Percentiles rank a stretch among this genome's conserved stretches.
phyloP scores from a whole-genome alignment of 2,797 vertebrate species.

The Harpagifer antarcticus region DNA sequence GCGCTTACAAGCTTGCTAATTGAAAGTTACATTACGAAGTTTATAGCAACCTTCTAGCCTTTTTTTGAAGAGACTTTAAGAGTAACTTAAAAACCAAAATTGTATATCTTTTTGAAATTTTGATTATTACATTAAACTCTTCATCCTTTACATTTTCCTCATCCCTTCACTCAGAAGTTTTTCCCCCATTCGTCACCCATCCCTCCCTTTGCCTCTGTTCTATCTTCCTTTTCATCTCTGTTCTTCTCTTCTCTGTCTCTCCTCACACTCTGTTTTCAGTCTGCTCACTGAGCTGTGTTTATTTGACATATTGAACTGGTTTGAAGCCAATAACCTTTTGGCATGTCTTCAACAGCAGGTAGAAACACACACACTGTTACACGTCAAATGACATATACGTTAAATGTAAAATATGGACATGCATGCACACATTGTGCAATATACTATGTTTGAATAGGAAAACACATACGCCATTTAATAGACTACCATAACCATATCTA shows the following conservation, averaged over 20 bases:
- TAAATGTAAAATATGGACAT: constrained; percentile 15
- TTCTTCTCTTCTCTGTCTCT: constrained; percentile 29
- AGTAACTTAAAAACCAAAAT: neutral
- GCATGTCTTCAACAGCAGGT: constrained; percentile 50
- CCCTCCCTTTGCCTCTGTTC: constrained; percentile 14
- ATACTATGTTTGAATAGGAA: neutral
- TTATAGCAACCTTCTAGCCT: neutral
- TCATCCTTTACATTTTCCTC: neutral
- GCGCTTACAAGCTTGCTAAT: neutral
- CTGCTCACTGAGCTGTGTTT: constrained; percentile 70
- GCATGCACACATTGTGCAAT: constrained; percentile 1
- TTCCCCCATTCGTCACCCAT: too few species aligned
- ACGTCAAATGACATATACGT: constrained; percentile 17
- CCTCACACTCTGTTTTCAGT: constrained; percentile 51
- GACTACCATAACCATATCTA: neutral
- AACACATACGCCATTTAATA: neutral
- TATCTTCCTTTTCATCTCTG: constrained; percentile 48
- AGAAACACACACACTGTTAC: constrained; percentile 22
- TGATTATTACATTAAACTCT: neutral
- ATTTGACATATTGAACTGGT: constrained; percentile 79
- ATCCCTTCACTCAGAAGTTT: neutral
- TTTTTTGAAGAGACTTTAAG: neutral
- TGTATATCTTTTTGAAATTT: neutral
- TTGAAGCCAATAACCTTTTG: constrained; percentile 76
- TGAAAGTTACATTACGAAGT: neutral